Percentiles rank a stretch among this genome's conserved stretches.
Conservation (phyloP, 2,888 invertebrate species). For the Boloria euphrosyne region DNA sequence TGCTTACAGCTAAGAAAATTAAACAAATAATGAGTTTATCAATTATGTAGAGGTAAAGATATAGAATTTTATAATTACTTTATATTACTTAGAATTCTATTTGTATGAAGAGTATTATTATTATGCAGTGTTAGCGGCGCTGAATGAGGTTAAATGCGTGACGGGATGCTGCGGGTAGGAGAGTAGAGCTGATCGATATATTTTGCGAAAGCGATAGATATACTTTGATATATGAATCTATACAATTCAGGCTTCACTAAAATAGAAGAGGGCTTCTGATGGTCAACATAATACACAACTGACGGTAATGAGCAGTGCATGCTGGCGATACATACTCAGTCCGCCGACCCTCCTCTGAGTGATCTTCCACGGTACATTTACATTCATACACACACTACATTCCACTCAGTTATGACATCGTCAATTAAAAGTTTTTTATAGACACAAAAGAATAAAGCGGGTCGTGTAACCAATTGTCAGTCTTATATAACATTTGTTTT, state of each 20-base stretch:
- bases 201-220: no score
- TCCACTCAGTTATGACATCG: constrained; percentile 9
- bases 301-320: neutral
- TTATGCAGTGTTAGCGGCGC: constrained; percentile 12
- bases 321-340: neutral
- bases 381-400: constrained; percentile 1
- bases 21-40: no score
- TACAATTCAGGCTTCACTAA: no score
- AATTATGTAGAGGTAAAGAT: no score
- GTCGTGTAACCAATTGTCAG: constrained; percentile 17
- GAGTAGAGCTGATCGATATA: neutral
- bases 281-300: neutral
- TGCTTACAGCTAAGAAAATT: neutral
- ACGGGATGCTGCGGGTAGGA: constrained; percentile 26
- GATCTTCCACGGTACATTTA: constrained; percentile 3
- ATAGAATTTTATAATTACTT: no score
- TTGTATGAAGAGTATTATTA: neutral
- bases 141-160: constrained; percentile 25
- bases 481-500: constrained; percentile 18
- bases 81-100: no score
- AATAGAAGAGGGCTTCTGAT: neutral
- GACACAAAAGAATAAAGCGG: constrained; percentile 11
- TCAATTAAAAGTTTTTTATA: constrained; percentile 20
- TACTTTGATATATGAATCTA: neutral
- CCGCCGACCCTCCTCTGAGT: neutral